Percentiles rank a stretch among this genome's conserved stretches.
Conservation (phyloP, 1,140 invertebrate species). For the Paracyclopina nana region DNA sequence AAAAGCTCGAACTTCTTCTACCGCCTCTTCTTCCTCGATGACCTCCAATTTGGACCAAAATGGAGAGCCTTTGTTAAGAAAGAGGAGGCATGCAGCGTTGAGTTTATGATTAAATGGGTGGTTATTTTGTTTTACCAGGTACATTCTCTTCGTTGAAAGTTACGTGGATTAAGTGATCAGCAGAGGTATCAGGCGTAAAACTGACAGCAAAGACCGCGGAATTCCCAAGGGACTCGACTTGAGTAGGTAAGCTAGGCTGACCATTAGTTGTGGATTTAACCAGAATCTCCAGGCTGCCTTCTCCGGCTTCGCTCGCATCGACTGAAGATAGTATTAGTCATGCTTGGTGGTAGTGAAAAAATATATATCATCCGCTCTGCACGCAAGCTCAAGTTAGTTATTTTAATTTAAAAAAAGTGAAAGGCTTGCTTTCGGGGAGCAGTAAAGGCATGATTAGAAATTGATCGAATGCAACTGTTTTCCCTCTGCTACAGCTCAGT, state of each 20-base stretch:
- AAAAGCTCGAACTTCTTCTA: no score
- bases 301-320: slow-evolving; percentile 81
- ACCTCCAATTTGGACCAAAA: no score
- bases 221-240: slow-evolving; percentile 73
- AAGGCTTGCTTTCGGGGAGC: background rate
- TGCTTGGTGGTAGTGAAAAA: background rate
- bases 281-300: slow-evolving; percentile 93
- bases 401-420: no score
- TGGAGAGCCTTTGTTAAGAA: no score
- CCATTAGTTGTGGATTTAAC: slow-evolving; percentile 43
- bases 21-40: no score
- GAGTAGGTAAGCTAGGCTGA: slow-evolving; percentile 78
- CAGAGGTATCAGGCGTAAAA: slow-evolving; percentile 74
- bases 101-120: no score
- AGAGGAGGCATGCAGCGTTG: no score
- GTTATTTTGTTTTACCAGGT: slow-evolving; percentile 36
- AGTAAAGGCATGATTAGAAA: background rate
- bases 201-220: slow-evolving; percentile 68
- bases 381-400: no score
- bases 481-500: background rate
- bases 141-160: slow-evolving; percentile 75
- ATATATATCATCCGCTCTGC: background rate
- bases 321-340: slow-evolving; percentile 31
- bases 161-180: slow-evolving; percentile 79
- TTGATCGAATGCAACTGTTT: background rate